Evolutionary conservation across 1,140 invertebrate species (phyloP).

Genomic region (Phthorimaea operculella): DNA sequence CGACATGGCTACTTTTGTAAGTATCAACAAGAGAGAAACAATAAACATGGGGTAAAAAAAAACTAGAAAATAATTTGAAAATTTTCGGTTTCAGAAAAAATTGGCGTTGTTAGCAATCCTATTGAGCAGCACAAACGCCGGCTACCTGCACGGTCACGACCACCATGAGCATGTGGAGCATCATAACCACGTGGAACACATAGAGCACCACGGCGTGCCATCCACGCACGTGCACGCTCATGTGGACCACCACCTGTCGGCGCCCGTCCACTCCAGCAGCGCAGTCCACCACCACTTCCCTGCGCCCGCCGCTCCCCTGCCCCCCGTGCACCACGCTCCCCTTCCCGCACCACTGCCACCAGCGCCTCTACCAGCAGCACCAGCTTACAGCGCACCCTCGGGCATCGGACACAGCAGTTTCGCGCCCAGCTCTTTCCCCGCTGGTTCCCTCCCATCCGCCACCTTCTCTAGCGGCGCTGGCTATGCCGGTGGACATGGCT

Average conservation of each 20-base stretch:
- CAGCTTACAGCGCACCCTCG: slow-evolving; percentile 14
- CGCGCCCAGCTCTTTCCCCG: slow-evolving; percentile 50
- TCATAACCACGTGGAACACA: neutral
- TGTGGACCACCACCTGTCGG: neutral
- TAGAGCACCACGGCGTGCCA: neutral
- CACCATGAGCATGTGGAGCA: neutral
- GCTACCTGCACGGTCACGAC: slow-evolving; percentile 33
- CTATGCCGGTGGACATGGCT: neutral
- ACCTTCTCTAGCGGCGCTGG: slow-evolving; percentile 20
- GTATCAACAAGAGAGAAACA: slow-evolving; percentile 22
- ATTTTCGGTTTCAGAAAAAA: slow-evolving; percentile 46
- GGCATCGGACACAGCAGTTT: slow-evolving; percentile 24
- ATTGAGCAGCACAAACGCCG: slow-evolving; percentile 43
- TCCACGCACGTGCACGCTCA: neutral
- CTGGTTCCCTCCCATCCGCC: slow-evolving; percentile 51
- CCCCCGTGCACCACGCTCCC: neutral
- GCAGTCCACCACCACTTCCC: neutral
- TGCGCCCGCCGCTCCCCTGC: neutral
- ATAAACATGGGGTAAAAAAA: slow-evolving; percentile 5
- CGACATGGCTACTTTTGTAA: slow-evolving; percentile 61
- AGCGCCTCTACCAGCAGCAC: slow-evolving; percentile 7
- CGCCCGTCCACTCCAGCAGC: neutral
- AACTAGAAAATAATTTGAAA: slow-evolving; percentile 5
- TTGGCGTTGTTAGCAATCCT: slow-evolving; percentile 50
- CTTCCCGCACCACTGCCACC: neutral